phyloP scores from a whole-genome alignment of 2,113 vertebrate genomes.

The Otis tarda region DNA sequence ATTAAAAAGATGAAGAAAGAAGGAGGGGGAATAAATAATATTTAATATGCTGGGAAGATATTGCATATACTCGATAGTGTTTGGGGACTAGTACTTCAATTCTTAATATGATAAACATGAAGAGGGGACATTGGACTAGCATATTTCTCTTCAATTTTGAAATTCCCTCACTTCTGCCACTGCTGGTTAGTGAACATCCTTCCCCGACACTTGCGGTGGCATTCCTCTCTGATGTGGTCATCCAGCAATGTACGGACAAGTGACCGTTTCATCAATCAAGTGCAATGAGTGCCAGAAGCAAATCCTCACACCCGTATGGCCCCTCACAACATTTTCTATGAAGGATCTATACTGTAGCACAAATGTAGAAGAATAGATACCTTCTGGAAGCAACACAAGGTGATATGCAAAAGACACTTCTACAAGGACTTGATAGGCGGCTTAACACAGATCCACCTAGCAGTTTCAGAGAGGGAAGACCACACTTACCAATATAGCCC shows the following conservation, averaged over 20 bases:
- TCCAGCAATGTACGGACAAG: neutral
- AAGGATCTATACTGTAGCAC: neutral
- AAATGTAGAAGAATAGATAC: neutral
- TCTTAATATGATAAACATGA: neutral
- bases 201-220: neutral
- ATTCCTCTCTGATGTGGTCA: constrained; percentile 15
- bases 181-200: neutral
- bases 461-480: neutral
- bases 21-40: neutral
- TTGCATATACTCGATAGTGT: neutral
- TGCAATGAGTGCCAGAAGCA: neutral
- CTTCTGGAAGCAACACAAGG: neutral
- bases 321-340: neutral
- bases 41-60: neutral
- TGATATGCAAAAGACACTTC: neutral
- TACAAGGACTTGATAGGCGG: neutral
- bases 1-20: neutral
- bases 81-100: neutral
- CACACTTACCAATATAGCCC: neutral
- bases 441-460: neutral
- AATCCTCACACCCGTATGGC: neutral
- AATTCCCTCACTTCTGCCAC: neutral
- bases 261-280: neutral
- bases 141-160: neutral
- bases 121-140: neutral